phyloP scores from a whole-genome alignment of 2,797 vertebrate genomes.

The Gallirallus australis region DNA sequence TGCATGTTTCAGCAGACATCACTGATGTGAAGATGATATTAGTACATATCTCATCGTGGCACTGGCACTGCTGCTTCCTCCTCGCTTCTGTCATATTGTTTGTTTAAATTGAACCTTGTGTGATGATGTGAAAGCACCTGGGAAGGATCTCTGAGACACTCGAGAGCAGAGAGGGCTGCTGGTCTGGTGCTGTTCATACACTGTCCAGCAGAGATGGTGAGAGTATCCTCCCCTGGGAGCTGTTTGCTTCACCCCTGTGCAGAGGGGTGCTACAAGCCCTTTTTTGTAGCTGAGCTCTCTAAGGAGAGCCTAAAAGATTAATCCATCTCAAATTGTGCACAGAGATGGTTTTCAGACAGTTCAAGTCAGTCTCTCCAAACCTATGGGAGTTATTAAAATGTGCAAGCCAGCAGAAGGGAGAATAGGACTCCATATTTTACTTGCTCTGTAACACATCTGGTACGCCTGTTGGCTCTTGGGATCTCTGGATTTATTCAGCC shows the following conservation, averaged over 20 bases:
- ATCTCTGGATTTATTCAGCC: conserved; percentile 22
- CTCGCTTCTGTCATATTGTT: background rate
- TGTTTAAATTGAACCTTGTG: background rate
- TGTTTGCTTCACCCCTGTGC: background rate
- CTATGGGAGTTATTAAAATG: background rate
- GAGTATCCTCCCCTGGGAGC: background rate
- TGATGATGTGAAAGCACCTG: background rate
- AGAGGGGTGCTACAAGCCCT: background rate
- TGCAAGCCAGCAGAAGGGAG: conserved; percentile 40
- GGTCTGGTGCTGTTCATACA: background rate
- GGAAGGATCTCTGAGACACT: background rate
- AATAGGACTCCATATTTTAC: background rate
- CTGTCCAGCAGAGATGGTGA: rapidly evolving
- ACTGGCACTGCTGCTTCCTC: background rate
- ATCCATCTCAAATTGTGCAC: background rate
- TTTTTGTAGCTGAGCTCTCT: background rate
- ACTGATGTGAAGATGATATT: background rate
- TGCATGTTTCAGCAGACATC: background rate
- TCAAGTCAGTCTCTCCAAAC: background rate
- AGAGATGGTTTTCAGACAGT: conserved; percentile 14
- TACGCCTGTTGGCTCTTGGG: background rate
- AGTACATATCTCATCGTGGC: background rate
- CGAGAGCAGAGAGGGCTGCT: background rate
- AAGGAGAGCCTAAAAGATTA: background rate
- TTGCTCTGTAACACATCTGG: conserved; percentile 42